These are phyloP conservation scores for Serrognathus titanus DNA, from an alignment of 2,888 invertebrate genomes.

Conservation along the genomic window DNA sequence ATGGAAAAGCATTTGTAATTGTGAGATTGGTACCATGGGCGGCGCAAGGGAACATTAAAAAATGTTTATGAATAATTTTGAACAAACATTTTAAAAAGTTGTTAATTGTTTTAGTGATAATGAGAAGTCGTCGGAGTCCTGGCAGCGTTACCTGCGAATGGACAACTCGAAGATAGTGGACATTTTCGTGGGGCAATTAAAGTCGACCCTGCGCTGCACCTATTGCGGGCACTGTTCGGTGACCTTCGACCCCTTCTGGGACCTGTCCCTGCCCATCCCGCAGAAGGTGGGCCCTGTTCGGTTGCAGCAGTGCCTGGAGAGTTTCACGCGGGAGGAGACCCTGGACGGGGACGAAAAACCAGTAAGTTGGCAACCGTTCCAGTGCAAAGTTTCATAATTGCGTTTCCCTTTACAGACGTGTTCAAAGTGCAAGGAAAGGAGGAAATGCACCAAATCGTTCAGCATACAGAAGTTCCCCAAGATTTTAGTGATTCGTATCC, in stretches of 20 bases:
- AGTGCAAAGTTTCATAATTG: not conserved
- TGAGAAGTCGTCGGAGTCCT: constrained; percentile 83
- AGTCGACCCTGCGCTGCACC: constrained; percentile 85
- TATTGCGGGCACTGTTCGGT: constrained; percentile 86
- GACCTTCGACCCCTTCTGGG: constrained; percentile 96
- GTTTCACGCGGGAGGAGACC: constrained; percentile 88
- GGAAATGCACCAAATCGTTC: constrained; percentile 91
- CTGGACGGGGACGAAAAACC: constrained; percentile 95
- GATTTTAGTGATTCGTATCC: constrained; percentile 84
- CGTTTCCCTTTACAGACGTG: constrained; percentile 66
- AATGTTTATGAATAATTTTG: no score
- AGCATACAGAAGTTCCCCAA: constrained; percentile 92
- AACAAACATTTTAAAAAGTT: no score
- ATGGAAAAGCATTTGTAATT: no score
- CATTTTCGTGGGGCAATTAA: constrained; percentile 89
- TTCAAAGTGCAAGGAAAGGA: constrained; percentile 84
- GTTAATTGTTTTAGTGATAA: constrained; percentile 59
- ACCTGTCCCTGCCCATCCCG: constrained; percentile 85
- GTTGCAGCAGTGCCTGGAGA: constrained; percentile 81
- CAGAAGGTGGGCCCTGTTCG: constrained; percentile 70
- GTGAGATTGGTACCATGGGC: no score
- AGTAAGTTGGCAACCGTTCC: constrained; percentile 48
- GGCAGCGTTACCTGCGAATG: constrained; percentile 81
- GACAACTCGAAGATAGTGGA: constrained; percentile 89
- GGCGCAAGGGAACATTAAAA: no score